Base-by-base conservation (phyloP, 1,140 invertebrate genomes). In the Brachionus rotundiformis region DNA sequence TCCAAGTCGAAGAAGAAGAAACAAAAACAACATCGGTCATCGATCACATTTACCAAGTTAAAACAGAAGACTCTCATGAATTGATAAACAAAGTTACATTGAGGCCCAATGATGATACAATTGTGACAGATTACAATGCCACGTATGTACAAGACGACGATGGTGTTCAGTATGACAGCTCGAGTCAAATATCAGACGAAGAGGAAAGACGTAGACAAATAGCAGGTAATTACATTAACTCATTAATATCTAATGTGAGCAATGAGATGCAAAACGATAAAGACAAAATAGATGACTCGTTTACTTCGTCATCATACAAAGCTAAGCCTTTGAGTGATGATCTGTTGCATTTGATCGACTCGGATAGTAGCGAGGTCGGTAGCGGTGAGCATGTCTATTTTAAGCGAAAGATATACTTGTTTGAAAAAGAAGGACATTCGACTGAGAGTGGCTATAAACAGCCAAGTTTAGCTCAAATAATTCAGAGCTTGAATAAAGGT, bases 211-310 rank as follows among this genome's bases (percentile, higher is more conserved):
- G 68, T 44, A 39, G 68, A 11, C 19, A 41, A 39, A 19, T 59
- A 19, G 76, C 76, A 63, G 59, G 76, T 79, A 79, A 79, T 33
- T 77, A 77, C 33, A 77, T 13, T 29, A 54, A 77, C 39, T 49
- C 73, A 23, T 29, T 77, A 54, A 44, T 77, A 77, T 47, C 19
- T 77, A 76, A 76, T 10, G 73, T 54, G 16, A 36, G 27, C 71
- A 75, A 75, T 25, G 36, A 75, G 19, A 49, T 27, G 73, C 23
- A 11, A 54, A 19, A 47, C 16, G 23, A 77, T 47, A 31, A 49
- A 31, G 31, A 71, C n/a, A 39, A 71, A 39, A 36, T 1, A 7
- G 29, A 71, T 36, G 31, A 71, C 31, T 71, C 65, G 31, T 23
- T 29, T 25, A 25, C 36, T 31, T 41, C 10, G 41, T 25, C 19